Evolutionary conservation across 2,113 vertebrate genomes (phyloP), one percentile per base, ranked within the genome.

Genomic region (Datnioides undecimradiatus): DNA sequence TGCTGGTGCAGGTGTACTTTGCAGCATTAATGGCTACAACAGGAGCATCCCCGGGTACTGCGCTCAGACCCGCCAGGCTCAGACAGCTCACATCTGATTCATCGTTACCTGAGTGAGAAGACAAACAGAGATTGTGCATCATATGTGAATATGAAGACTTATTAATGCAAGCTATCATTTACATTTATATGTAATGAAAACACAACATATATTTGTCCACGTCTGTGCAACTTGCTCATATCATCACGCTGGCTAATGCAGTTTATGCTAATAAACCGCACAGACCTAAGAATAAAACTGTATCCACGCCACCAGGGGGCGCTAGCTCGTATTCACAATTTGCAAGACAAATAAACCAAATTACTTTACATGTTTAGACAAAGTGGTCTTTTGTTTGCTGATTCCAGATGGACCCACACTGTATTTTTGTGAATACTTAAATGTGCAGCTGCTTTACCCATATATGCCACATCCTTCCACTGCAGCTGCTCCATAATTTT

Each of bases 381-480:
- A n/a, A n/a, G n/a, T n/a, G n/a, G n/a, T n/a, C n/a, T n/a, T n/a
- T n/a, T n/a, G n/a, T n/a, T n/a, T n/a, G n/a, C n/a, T n/a, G n/a
- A n/a, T n/a, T n/a, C n/a, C n/a, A n/a, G 41, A 6, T 17, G 2
- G 17, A 19, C 25, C 13, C 54, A 33, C 16, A 19, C 25, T 16
- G 16, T 19, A 31, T 31, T 55, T 8, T n/a, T 34, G 19, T n/a
- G 3, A 58, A 34, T 33, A 19, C 8, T 55, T 19, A 54, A 55
- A 19, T 8, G 21, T 3, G 0, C 3, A 13, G 31, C 21, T 25
- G 13, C 10, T 92, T 90, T 45, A 99, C 98, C 97, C 82, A 99
- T 93, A 60, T 95, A 98, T 0, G 97, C 97, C 6, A 98, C 95
- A 58, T 98, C 94, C 31, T 96, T 97, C 98, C 97, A 98, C 49